Conservation (phyloP, 2,888 invertebrate species). For the Drosophila buzzatii region DNA sequence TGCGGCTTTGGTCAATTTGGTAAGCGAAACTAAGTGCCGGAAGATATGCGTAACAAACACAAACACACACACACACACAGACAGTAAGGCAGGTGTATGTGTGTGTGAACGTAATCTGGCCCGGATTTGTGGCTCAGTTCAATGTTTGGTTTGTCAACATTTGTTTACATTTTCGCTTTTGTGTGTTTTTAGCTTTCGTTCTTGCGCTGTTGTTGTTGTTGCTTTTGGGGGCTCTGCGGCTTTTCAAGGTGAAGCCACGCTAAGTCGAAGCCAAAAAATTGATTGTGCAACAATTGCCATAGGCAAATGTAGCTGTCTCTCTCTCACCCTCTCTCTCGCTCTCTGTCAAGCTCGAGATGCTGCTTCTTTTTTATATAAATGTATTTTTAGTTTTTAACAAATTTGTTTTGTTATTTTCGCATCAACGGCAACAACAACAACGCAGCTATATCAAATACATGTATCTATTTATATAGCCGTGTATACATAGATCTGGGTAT, state of each 20-base stretch:
- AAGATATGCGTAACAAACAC: slow-evolving; percentile 70
- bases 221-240: background rate
- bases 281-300: slow-evolving; percentile 57
- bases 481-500: background rate
- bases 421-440: slow-evolving; percentile 50
- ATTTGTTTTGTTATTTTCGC: slow-evolving; percentile 63
- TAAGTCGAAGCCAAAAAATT: slow-evolving; percentile 44
- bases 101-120: slow-evolving; percentile 17
- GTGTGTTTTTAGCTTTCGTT: slow-evolving; percentile 7
- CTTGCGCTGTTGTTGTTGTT: background rate
- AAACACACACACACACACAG: slow-evolving; percentile 28
- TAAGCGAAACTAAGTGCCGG: slow-evolving; percentile 73
- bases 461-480: background rate
- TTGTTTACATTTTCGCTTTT: slow-evolving; percentile 56
- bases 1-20: slow-evolving; percentile 59
- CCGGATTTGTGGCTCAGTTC: slow-evolving; percentile 21
- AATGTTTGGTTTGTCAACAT: slow-evolving; percentile 57
- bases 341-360: background rate
- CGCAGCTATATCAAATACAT: slow-evolving; percentile 24
- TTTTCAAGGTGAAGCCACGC: slow-evolving; percentile 42
- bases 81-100: background rate
- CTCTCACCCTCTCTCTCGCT: slow-evolving; percentile 26
- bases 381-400: slow-evolving; percentile 65
- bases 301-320: slow-evolving; percentile 30
- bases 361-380: slow-evolving; percentile 42